Evolutionary conservation across 1,140 invertebrate species (phyloP).

Genomic region (Drosophila ananassae): DNA sequence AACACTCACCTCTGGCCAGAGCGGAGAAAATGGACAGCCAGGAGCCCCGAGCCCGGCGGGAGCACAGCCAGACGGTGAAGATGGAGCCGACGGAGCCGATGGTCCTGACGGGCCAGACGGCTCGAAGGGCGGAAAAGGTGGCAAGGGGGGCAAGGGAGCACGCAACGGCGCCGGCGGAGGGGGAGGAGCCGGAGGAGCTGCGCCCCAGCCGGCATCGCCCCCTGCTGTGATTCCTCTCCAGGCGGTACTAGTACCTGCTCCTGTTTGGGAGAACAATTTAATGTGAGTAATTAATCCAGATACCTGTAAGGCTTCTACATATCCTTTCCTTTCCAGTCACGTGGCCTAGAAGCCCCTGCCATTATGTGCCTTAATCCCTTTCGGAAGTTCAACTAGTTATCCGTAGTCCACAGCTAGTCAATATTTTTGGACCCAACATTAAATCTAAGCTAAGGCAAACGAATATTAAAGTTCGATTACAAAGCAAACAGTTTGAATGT

Average conservation of each 20-base stretch:
- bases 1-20: constrained; percentile 59
- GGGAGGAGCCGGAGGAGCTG: constrained; percentile 80
- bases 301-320: not conserved
- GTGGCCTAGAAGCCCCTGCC: not conserved
- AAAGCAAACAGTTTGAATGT: not conserved
- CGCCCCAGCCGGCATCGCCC: constrained; percentile 56
- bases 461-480: constrained; percentile 76
- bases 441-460: constrained; percentile 61
- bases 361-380: not conserved
- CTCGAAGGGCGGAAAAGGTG: constrained; percentile 75
- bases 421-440: constrained; percentile 47
- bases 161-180: constrained; percentile 81
- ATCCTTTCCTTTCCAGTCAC: not conserved
- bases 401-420: constrained; percentile 65
- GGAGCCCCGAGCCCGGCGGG: constrained; percentile 65
- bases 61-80: constrained; percentile 67
- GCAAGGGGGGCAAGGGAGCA: constrained; percentile 70
- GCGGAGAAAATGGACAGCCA: constrained; percentile 52
- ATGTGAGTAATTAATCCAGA: constrained; percentile 33
- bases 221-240: constrained; percentile 18
- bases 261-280: constrained; percentile 64
- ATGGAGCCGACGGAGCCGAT: constrained; percentile 71
- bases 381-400: constrained; percentile 19
- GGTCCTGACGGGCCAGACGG: constrained; percentile 60
- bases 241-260: constrained; percentile 46